Base-by-base conservation (phyloP, 2,888 invertebrate species). In the Nasonovia ribisnigri region DNA sequence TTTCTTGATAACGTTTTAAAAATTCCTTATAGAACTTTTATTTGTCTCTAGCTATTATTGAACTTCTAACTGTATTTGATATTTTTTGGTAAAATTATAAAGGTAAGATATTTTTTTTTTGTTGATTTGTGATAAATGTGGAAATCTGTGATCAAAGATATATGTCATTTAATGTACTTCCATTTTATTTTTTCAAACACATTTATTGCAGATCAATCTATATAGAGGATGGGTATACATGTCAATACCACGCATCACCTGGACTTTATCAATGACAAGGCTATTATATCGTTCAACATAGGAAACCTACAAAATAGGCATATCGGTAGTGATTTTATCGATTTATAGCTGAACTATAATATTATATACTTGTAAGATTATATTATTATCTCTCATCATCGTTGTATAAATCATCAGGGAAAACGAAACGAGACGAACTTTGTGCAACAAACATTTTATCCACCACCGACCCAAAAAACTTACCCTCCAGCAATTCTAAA, bases 221-320 rank as follows among this genome's bases (percentile, higher is more conserved):
- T 77, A 26, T 67, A 67, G 16, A 1, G 36, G 1, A 67, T 67
- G 67, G 67, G 13, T 36, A 16, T 36, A 16, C 36, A 90, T 77
- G 90, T 90, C 90, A 90, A 77, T 77, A 77, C 90, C 90, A 90
- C 48, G 48, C 6, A 43, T 36, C 29, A 43, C 13, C 46, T 46
- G 67, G 90, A 90, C 60, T 36, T 48, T 90, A 90, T 84, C 90
- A 84, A 84, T 16, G 90, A 54, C 84, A 91, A 91, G 90, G 42
- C 84, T 84, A 91, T 90, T 67, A 67, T 77, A 67, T 90, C 90
- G 26, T 90, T 90, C 67, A 77, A 77, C 3, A 67, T 67, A 16
- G 36, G 16, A 67, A 67, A 67, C 36, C n/a, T 67, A 36, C 20
- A 67, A 20, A 67, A 20, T 60, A n/a, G n/a, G n/a, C n/a, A 67